These are phyloP conservation scores for Agapornis roseicollis DNA, from an alignment of 2,113 vertebrate species.

Conservation along the genomic window DNA sequence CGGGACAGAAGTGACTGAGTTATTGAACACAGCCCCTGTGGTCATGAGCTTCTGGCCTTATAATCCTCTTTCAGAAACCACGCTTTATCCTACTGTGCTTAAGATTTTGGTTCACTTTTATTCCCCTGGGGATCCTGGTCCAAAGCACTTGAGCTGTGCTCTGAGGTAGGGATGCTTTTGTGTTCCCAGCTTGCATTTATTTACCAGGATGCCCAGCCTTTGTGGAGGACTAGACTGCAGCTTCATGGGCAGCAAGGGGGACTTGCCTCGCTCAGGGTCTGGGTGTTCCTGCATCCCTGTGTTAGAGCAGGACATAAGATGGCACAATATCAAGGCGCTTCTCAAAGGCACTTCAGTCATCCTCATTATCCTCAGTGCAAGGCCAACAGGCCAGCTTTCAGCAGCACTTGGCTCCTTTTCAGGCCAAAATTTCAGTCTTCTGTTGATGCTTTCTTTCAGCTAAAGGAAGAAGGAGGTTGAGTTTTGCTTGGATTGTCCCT, in stretches of 20 bases:
- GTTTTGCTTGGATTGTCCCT: slow-evolving; percentile 54
- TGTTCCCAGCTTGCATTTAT: background rate
- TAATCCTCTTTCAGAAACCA: background rate
- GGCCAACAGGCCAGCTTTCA: background rate
- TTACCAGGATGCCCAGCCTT: background rate
- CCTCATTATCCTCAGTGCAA: background rate
- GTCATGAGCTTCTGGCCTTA: background rate
- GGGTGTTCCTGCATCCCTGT: background rate
- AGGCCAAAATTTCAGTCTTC: slow-evolving; percentile 25
- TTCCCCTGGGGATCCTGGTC: background rate
- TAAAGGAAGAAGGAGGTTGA: slow-evolving; percentile 41
- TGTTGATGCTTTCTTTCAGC: slow-evolving; percentile 40
- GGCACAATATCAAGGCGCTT: background rate
- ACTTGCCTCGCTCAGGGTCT: background rate
- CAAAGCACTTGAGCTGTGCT: background rate
- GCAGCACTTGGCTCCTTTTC: slow-evolving; percentile 3
- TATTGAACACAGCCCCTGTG: background rate
- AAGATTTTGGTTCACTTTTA: background rate
- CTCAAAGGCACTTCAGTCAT: background rate
- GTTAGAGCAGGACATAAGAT: rapidly evolving
- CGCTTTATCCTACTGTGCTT: background rate
- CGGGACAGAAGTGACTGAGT: background rate
- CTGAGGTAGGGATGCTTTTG: background rate
- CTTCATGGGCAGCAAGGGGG: background rate
- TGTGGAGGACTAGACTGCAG: rapidly evolving